Evolutionary conservation across 2,797 vertebrate species (phyloP).

Genomic region (Poeciliopsis gracilis): DNA sequence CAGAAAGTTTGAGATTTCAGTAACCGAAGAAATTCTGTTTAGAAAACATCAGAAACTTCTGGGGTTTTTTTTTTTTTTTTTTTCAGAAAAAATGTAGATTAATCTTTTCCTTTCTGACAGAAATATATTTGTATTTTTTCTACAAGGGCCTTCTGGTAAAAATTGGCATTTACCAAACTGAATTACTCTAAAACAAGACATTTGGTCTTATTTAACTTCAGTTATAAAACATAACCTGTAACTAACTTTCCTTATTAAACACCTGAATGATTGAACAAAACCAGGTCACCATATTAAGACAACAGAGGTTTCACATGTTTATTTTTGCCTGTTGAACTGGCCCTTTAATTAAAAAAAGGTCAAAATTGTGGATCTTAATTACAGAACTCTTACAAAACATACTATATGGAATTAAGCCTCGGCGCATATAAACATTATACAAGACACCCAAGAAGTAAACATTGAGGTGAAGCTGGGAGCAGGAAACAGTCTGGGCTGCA

Average conservation of each 20-base stretch:
- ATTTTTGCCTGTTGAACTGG: constrained; percentile 68
- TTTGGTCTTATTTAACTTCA: background rate
- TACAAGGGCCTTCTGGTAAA: too few relatives aligned
- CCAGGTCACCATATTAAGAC: constrained; percentile 8
- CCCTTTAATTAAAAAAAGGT: constrained; percentile 74
- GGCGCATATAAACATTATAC: constrained; percentile 74
- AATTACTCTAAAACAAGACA: background rate
- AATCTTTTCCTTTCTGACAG: too few relatives aligned
- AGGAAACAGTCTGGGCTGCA: constrained; percentile 59
- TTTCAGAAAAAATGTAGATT: too few relatives aligned
- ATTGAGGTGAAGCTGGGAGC: constrained; percentile 73
- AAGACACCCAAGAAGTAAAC: constrained; percentile 78
- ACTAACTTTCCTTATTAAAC: background rate
- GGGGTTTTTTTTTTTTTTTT: too few relatives aligned
- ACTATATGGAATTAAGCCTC: constrained; percentile 73
- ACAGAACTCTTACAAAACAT: constrained; percentile 79
- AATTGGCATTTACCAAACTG: background rate
- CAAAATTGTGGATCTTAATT: constrained; percentile 75
- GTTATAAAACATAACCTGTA: background rate
- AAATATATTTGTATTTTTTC: too few relatives aligned
- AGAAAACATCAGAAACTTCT: too few relatives aligned
- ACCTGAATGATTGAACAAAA: background rate
- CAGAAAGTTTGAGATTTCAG: too few relatives aligned
- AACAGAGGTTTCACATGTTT: constrained; percentile 64
- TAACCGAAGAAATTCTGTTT: too few relatives aligned